These are phyloP conservation scores for Penelope pileata DNA, from an alignment of 2,113 vertebrate genomes.

Conservation along the genomic window DNA sequence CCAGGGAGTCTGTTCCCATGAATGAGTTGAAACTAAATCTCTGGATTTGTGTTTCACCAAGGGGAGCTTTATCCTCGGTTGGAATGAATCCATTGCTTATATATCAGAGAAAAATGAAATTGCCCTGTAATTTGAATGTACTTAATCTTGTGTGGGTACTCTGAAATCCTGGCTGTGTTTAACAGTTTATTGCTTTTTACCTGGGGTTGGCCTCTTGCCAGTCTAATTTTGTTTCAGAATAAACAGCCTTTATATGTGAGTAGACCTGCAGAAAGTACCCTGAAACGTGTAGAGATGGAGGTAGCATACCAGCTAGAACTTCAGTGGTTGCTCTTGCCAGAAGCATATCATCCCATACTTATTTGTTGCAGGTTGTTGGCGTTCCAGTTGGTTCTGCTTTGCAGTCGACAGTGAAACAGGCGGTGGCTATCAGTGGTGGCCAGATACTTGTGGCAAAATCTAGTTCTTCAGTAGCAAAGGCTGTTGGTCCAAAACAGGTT, in stretches of 20 bases:
- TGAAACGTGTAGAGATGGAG: not conserved
- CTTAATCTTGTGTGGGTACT: not conserved
- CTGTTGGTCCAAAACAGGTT: constrained; percentile 93
- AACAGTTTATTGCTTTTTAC: not conserved
- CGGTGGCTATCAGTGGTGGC: constrained; percentile 93
- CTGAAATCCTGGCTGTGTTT: not conserved
- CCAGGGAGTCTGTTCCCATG: not conserved
- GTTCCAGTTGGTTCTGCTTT: constrained; percentile 90
- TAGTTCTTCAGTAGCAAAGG: constrained; percentile 86
- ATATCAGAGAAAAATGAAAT: not conserved
- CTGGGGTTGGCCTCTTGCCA: not conserved
- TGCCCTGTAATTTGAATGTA: constrained; percentile 1
- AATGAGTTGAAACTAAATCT: not conserved
- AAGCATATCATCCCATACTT: not conserved
- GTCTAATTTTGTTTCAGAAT: not conserved
- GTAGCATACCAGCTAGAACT: not conserved
- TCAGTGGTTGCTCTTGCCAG: not conserved
- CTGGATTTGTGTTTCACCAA: not conserved
- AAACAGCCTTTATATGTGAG: not conserved
- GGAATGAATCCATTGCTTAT: constrained; percentile 7
- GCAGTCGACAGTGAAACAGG: constrained; percentile 92
- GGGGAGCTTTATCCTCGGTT: constrained; percentile 16
- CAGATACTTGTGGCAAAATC: constrained; percentile 97
- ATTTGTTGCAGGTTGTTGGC: constrained; percentile 86
- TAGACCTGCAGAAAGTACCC: not conserved